Evolutionary conservation across 2,113 vertebrate species (phyloP), one percentile per base, ranked within the genome.

Genomic region (Lamprotornis superbus): DNA sequence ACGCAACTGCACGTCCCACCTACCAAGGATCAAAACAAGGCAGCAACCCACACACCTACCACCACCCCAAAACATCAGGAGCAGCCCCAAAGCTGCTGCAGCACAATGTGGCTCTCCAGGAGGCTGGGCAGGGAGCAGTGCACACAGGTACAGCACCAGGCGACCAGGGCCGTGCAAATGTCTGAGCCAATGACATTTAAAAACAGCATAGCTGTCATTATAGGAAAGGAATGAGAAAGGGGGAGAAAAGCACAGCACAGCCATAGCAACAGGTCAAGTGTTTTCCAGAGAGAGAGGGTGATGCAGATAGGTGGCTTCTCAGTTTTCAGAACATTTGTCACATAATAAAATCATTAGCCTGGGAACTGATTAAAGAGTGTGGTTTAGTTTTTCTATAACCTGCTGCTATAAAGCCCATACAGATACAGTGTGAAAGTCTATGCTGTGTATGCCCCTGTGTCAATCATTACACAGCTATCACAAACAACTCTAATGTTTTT

Each of bases 191-290:
- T 52, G 87, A 69, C 71, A 76, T 80, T 93, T 87, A 30, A 79
- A 90, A 82, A 16, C 65, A 69, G 61, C 30, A 2, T 1, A 23
- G 42, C 55, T 89, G 82, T 67, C 93, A 83, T 80, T 52, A 80
- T 12, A 35, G 63, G 49, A 44, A 55, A 49, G 31, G 47, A 33
- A 44, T 27, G 22, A 52, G 27, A 63, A 70, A 61, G 25, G 21
- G 46, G 30, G 31, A 65, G 71, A 68, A 82, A 56, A 56, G 50
- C 50, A 59, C 50, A 37, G 40, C 57, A 87, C 31, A 87, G 57
- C 63, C 81, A 70, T 84, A 95, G 93, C 96, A 97, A 93, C 95
- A 95, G 87, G 93, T 93, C 89, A 89, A 91, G 70, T 52, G 84
- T 57, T 63, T 47, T 46, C 53, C 1, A 5, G 0, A 1, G 46